phyloP scores from a whole-genome alignment of 2,113 vertebrate genomes.

The Paedocypris sp. region DNA sequence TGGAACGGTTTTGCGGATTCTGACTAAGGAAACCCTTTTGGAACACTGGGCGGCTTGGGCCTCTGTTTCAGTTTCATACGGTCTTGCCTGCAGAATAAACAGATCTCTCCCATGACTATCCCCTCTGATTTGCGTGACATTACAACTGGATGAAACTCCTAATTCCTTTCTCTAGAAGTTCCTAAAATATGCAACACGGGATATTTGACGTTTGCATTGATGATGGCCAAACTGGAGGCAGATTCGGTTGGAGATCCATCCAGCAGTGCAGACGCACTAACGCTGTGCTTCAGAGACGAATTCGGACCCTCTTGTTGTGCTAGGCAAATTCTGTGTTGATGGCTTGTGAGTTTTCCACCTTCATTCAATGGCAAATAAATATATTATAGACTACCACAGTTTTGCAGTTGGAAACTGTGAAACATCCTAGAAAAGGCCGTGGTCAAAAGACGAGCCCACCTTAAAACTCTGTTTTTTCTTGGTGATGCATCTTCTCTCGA shows the following conservation, averaged over 20 bases:
- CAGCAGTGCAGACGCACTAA: conserved; percentile 2
- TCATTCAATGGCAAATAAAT: no score
- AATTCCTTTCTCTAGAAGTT: conserved; percentile 11
- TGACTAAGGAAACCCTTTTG: conserved; percentile 83
- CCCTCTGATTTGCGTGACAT: no score
- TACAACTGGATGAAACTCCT: no score
- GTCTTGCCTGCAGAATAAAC: no score
- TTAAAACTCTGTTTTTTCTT: conserved; percentile 18
- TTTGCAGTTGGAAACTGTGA: no score
- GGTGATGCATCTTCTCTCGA: conserved; percentile 28
- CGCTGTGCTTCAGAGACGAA: background rate
- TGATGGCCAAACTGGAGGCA: conserved; percentile 13
- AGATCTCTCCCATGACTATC: no score
- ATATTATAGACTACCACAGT: no score
- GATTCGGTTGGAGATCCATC: conserved; percentile 14
- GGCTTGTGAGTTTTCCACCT: no score
- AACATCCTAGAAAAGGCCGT: no score
- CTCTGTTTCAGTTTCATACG: no score
- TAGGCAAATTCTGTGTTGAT: conserved; percentile 8
- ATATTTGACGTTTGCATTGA: conserved; percentile 28
- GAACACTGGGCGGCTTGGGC: conserved; percentile 22
- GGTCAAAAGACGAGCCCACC: no score
- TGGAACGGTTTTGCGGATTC: conserved; percentile 82
- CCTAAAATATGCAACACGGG: conserved; percentile 17
- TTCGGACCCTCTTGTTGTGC: conserved; percentile 16